phyloP scores from a whole-genome alignment of 2,113 vertebrate genomes.

The Onychostoma macrolepis region DNA sequence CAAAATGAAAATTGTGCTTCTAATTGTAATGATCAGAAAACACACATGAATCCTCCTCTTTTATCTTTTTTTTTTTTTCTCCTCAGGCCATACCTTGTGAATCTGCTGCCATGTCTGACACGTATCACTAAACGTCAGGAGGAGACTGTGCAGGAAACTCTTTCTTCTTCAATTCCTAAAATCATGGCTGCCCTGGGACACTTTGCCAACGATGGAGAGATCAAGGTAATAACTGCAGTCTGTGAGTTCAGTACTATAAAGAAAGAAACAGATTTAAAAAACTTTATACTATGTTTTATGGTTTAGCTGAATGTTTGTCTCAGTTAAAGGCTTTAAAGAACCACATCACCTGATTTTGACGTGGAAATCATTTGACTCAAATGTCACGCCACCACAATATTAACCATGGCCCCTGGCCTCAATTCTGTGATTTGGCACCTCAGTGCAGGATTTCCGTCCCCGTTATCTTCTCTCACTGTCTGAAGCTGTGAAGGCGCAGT shows the following conservation, averaged over 20 bases:
- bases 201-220: slow-evolving; percentile 94
- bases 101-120: slow-evolving; percentile 91
- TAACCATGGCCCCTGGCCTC: not conserved
- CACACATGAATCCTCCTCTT: not conserved
- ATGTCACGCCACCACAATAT: not conserved
- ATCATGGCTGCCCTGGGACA: slow-evolving; percentile 92
- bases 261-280: too few species aligned
- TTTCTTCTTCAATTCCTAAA: slow-evolving; percentile 91
- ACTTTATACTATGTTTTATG: not conserved
- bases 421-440: slow-evolving; percentile 11
- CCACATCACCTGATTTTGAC: not conserved
- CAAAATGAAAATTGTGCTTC: not conserved
- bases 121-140: slow-evolving; percentile 91
- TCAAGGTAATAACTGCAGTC: slow-evolving; percentile 83
- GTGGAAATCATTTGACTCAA: not conserved
- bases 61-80: not conserved
- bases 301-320: not conserved
- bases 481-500: slow-evolving; percentile 3
- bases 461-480: not conserved
- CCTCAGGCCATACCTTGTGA: slow-evolving; percentile 91
- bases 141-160: slow-evolving; percentile 92
- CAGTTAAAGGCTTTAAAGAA: not conserved
- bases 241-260: not conserved
- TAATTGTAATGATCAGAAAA: not conserved
- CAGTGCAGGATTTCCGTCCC: slow-evolving; percentile 6